phyloP scores from a whole-genome alignment of 2,113 vertebrate genomes.

The Ibidorhyncha struthersii region DNA sequence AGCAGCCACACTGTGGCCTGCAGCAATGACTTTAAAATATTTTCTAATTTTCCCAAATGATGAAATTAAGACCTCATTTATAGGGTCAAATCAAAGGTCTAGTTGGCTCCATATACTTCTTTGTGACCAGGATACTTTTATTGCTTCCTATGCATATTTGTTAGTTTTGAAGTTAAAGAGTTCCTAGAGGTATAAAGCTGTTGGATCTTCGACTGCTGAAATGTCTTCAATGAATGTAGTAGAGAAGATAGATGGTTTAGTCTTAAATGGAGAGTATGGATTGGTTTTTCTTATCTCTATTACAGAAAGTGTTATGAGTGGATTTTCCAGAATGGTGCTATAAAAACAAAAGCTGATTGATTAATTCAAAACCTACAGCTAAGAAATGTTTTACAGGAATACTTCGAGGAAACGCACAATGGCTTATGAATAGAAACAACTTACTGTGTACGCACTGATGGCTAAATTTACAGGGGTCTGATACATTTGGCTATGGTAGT shows the following conservation, averaged over 20 bases:
- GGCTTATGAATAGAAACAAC: not conserved
- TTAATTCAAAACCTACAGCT: conserved; percentile 63
- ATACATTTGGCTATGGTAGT: not conserved
- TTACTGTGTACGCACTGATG: not conserved
- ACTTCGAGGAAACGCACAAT: conserved; percentile 44
- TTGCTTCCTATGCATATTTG: not conserved
- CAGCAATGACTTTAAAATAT: not conserved
- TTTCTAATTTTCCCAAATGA: not conserved
- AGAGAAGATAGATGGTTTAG: conserved; percentile 69
- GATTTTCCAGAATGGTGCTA: conserved; percentile 73
- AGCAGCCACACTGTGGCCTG: not conserved
- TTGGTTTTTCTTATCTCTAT: conserved; percentile 65
- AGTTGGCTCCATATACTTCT: not conserved
- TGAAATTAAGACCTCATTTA: not conserved
- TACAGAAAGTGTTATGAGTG: conserved; percentile 71
- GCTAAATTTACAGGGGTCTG: not conserved
- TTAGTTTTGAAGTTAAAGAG: not conserved
- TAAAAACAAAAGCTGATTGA: conserved; percentile 77
- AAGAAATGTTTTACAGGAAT: conserved; percentile 49
- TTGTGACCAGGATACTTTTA: not conserved
- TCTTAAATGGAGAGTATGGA: conserved; percentile 72
- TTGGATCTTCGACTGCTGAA: conserved; percentile 15
- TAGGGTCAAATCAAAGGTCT: not conserved
- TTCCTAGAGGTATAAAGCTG: not conserved
- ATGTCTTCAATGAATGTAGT: conserved; percentile 2